Evolutionary conservation across 53 echinoderm and acorn worm genomes (phyloP).

Genomic region (Henricia sp.): DNA sequence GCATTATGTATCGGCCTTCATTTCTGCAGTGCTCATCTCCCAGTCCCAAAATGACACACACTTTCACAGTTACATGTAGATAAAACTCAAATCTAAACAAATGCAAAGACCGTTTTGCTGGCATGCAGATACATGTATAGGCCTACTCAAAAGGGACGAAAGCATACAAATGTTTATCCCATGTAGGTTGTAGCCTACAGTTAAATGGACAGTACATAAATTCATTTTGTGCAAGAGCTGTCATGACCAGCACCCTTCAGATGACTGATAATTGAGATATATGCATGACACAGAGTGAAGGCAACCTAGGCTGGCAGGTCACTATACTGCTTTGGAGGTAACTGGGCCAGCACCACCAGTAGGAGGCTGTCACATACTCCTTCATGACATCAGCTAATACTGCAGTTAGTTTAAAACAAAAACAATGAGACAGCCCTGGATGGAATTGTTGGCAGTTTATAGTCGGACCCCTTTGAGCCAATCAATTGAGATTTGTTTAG

Average conservation of each 20-base stretch:
- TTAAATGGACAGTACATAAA: too few species aligned
- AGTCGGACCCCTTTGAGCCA: conserved; percentile 6
- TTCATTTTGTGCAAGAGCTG: conserved; percentile 32
- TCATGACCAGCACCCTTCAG: conserved; percentile 47
- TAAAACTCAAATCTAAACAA: too few species aligned
- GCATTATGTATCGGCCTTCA: too few species aligned
- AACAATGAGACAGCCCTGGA: conserved; percentile 13
- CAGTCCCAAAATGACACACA: too few species aligned
- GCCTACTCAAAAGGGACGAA: too few species aligned
- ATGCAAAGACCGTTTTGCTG: too few species aligned
- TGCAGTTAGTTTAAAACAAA: conserved; percentile 49
- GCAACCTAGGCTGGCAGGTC: conserved; percentile 49
- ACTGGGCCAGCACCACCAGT: conserved; percentile 33
- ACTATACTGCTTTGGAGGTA: conserved; percentile 20
- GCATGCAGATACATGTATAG: too few species aligned
- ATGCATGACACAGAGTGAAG: conserved; percentile 45
- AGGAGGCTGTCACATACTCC: conserved; percentile 13
- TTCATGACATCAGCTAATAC: conserved; percentile 25
- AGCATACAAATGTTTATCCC: too few species aligned
- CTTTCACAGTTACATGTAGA: too few species aligned
- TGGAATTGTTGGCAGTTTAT: conserved; percentile 1
- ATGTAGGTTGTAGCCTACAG: too few species aligned
- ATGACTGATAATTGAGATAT: conserved; percentile 59
- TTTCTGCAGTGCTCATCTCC: too few species aligned
- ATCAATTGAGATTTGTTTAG: conserved; percentile 45